Conservation (phyloP, 1,140 invertebrate species). For the Mactra quadrangularis region DNA sequence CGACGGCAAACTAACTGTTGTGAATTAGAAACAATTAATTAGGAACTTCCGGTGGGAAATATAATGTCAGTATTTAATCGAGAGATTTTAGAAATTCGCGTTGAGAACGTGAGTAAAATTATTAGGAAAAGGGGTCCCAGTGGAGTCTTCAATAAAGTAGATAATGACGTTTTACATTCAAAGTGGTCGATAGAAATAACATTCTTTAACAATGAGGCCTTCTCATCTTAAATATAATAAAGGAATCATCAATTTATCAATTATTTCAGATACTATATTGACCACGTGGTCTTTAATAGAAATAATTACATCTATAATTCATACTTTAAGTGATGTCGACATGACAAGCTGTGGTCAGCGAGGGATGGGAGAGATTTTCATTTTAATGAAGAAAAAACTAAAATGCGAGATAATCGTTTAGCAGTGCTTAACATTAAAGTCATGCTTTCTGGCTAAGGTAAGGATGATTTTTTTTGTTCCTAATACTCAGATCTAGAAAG, state of each 20-base stretch:
- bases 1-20: constrained; percentile 52
- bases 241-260: constrained; percentile 43
- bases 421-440: too few species aligned
- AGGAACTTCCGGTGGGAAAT: constrained; percentile 55
- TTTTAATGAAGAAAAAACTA: not conserved
- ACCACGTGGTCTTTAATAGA: constrained; percentile 8
- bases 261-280: constrained; percentile 31
- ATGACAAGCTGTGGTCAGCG: not conserved
- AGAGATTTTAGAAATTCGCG: constrained; percentile 58
- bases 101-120: constrained; percentile 28
- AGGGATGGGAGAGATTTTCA: not conserved
- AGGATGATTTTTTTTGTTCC: too few species aligned
- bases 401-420: too few species aligned
- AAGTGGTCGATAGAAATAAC: constrained; percentile 45
- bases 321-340: not conserved
- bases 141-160: constrained; percentile 44
- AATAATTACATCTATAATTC: not conserved
- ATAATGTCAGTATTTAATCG: constrained; percentile 64
- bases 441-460: too few species aligned
- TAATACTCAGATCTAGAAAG: too few species aligned
- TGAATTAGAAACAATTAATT: constrained; percentile 65
- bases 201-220: constrained; percentile 43
- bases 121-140: constrained; percentile 50
- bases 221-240: constrained; percentile 34
- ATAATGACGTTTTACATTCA: constrained; percentile 45